Evolutionary conservation across 2,888 invertebrate genomes (phyloP).

Genomic region (Hypsopygia costalis): DNA sequence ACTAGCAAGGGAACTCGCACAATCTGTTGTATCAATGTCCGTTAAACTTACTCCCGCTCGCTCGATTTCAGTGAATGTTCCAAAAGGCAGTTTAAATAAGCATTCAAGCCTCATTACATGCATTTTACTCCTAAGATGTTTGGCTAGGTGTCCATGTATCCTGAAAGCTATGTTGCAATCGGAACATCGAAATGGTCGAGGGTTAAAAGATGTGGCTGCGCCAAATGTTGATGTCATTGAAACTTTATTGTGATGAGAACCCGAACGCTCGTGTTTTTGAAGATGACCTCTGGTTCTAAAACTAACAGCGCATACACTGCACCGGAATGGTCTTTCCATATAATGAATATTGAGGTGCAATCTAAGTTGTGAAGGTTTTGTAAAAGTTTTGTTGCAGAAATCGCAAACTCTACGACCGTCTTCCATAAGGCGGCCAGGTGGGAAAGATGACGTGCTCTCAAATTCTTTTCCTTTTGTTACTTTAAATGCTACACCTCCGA

Average conservation of each 20-base stretch:
- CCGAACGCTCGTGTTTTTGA: slow-evolving; percentile 95
- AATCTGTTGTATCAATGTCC: slow-evolving; percentile 97
- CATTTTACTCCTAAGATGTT: slow-evolving; percentile 97
- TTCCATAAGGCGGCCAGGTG: slow-evolving; percentile 81
- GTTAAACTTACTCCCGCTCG: slow-evolving; percentile 93
- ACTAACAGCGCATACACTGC: slow-evolving; percentile 94
- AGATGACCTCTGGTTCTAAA: slow-evolving; percentile 95
- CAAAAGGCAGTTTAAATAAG: slow-evolving; percentile 94
- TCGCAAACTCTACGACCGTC: slow-evolving; percentile 89
- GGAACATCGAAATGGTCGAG: slow-evolving; percentile 96
- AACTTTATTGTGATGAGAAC: slow-evolving; percentile 95
- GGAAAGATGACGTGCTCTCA: slow-evolving; percentile 58
- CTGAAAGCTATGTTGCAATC: slow-evolving; percentile 98
- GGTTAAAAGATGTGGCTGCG: slow-evolving; percentile 92
- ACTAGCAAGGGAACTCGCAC: slow-evolving; percentile 95
- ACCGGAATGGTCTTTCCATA: slow-evolving; percentile 94
- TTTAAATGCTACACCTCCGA: slow-evolving; percentile 82
- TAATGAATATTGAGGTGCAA: slow-evolving; percentile 98
- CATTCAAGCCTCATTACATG: slow-evolving; percentile 97
- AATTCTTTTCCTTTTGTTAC: slow-evolving; percentile 77
- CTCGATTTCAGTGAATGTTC: slow-evolving; percentile 96
- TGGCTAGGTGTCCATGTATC: slow-evolving; percentile 97
- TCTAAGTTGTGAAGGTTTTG: slow-evolving; percentile 92
- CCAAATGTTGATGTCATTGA: slow-evolving; percentile 93
- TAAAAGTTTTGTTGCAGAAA: slow-evolving; percentile 95